A percentile compares a stretch with the other conserved stretches of the same genome.
Conservation (phyloP, 1,140 invertebrate genomes). For the Doryteuthis pealeii region DNA sequence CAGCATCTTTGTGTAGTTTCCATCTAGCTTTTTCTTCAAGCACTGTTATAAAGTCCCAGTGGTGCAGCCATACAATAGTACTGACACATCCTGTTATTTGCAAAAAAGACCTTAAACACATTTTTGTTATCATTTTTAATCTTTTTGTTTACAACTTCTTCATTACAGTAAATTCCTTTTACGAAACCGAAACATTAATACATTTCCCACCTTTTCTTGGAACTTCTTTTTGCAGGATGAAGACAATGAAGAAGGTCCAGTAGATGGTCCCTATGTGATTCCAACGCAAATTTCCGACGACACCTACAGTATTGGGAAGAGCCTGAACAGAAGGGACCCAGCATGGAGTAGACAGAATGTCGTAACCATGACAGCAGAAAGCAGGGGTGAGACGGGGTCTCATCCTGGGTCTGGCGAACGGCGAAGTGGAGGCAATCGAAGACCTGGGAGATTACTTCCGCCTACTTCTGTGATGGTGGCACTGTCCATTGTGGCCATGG, state of each 20-base stretch:
- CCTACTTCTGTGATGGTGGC: conserved; percentile 14
- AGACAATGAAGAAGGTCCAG: conserved; percentile 2
- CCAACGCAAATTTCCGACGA: background rate
- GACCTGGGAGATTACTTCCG: conserved; percentile 10
- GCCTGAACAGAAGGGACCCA: background rate
- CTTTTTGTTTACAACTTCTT: no score
- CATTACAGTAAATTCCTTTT: no score
- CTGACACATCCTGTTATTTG: no score
- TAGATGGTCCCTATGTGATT: conserved; percentile 8
- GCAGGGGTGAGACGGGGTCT: conserved; percentile 12
- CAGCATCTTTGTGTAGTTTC: no score
- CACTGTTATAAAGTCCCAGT: no score
- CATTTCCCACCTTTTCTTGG: no score
- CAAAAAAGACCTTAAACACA: no score
- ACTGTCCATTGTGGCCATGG: conserved; percentile 10
- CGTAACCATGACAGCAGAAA: conserved; percentile 14
- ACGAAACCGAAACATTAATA: no score
- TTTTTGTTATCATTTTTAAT: no score
- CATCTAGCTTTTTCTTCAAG: no score
- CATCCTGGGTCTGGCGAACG: background rate
- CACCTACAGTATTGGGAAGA: background rate
- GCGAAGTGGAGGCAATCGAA: conserved; percentile 3
- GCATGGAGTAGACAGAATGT: conserved; percentile 14
- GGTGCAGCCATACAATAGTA: no score
- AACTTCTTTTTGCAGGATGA: background rate